Percentiles rank a stretch among this genome's conserved stretches.
phyloP scores from a whole-genome alignment of 2,113 vertebrate species.

The Furnarius figulus region DNA sequence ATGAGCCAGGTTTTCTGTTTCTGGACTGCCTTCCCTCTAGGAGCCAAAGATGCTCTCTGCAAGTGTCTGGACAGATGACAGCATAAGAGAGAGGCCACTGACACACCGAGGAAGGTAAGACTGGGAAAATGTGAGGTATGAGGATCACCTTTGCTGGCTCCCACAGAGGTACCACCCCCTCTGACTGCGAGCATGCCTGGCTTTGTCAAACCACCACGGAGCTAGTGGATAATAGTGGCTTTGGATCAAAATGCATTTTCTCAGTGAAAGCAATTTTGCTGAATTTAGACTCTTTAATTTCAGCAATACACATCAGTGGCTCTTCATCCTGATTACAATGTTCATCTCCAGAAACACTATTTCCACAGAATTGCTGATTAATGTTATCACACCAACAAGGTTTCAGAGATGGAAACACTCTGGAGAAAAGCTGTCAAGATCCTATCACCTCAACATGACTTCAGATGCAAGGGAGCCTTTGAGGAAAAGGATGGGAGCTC shows the following conservation, averaged over 20 bases:
- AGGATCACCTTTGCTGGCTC: not conserved
- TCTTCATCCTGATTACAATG: constrained; percentile 63
- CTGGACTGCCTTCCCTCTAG: not conserved
- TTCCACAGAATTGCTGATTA: constrained; percentile 57
- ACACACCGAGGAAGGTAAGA: not conserved
- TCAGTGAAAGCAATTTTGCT: constrained; percentile 8
- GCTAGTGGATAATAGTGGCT: rapidly evolving
- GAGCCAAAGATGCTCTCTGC: not conserved
- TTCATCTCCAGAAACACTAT: constrained; percentile 45
- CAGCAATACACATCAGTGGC: constrained; percentile 48
- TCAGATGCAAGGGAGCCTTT: not conserved
- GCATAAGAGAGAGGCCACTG: not conserved
- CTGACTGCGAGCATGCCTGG: rapidly evolving
- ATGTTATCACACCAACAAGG: constrained; percentile 60
- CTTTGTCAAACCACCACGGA: not conserved
- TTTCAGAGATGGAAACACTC: constrained; percentile 40
- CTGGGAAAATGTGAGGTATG: not conserved
- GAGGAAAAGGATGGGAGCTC: not conserved
- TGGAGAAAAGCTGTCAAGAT: constrained; percentile 19
- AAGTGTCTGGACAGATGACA: not conserved
- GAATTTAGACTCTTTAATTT: constrained; percentile 55
- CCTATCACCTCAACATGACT: not conserved
- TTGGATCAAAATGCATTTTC: not conserved
- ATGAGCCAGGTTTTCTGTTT: not conserved
- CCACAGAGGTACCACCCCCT: not conserved